phyloP scores from a whole-genome alignment of 2,797 vertebrate genomes.

The Gallirallus australis region DNA sequence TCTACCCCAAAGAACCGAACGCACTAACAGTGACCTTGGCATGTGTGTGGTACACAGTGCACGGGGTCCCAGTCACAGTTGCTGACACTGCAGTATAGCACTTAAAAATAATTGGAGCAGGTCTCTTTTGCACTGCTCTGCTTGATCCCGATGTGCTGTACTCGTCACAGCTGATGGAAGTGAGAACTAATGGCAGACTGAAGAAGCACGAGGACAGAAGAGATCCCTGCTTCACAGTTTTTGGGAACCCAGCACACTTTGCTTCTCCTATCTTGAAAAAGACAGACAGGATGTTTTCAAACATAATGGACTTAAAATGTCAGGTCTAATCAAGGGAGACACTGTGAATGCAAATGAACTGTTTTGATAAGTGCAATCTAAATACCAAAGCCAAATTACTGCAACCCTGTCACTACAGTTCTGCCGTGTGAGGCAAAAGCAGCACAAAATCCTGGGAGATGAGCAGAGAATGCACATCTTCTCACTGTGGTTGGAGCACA shows the following conservation, averaged over 20 bases:
- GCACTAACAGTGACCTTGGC: not conserved
- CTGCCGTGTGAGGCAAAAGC: not conserved
- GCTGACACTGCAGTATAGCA: not conserved
- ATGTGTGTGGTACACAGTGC: not conserved
- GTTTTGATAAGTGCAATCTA: conserved; percentile 3
- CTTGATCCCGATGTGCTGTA: not conserved
- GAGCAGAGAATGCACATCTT: not conserved
- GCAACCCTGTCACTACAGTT: not conserved
- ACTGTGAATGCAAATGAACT: conserved; percentile 9
- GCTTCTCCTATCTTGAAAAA: not conserved
- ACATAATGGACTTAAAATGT: conserved; percentile 6
- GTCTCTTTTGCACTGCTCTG: not conserved
- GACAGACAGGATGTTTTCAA: not conserved
- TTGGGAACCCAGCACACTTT: not conserved
- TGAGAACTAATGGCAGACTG: not conserved
- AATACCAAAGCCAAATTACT: conserved; percentile 5
- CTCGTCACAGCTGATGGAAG: not conserved
- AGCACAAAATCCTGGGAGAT: not conserved
- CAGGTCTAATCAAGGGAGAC: conserved; percentile 10
- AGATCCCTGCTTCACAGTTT: not conserved
- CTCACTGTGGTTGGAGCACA: not conserved
- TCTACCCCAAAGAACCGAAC: fast-evolving
- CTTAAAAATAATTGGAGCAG: not conserved
- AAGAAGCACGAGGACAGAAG: not conserved
- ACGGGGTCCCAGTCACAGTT: fast-evolving